Base-by-base conservation (phyloP, 2,888 invertebrate species). In the Pseudococcus longispinus region DNA sequence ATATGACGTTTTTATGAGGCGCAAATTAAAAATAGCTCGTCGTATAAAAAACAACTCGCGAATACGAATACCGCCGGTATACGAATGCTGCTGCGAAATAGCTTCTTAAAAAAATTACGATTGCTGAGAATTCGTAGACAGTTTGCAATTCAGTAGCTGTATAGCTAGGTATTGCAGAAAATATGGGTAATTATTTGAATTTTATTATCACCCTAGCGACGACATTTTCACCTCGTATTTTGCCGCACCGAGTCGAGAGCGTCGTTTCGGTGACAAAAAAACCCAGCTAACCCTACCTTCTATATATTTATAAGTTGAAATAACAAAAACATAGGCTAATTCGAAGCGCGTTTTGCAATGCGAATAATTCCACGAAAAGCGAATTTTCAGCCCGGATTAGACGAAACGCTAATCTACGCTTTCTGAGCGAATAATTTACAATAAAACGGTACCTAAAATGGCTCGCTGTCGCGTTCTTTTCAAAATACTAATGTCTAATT, bases 1-100 rank as follows among this genome's bases (percentile, higher is more conserved):
- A 80, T 80, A 80, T 80, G 77, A 80, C 77, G 29, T 42, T 80
- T 80, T 80, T 80, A 80, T 80, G 77, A 80, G 77, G 42, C 77
- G 77, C 77, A 29, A 80, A 80, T 80, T 80, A 80, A 80, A 80
- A 80, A 80, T 80, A 42, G 77, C 42, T 80, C 77, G 6, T 42
- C 20, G 42, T 80, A 80, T 20, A 42, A 60, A 80, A 42, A 37
- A 42, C 37, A 42, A 80, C 60, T 60, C 60, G 20, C 60, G 23
- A 60, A 60, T 60, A 23, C 51, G 51, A 51, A n/a, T 46, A 15
- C 13, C n/a, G n/a, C 11, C 44, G 5, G 44, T 13, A 37, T 13
- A 13, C 13, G 44, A 46, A 46, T n/a, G 44, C 13, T 46, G 44
- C 70, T 26, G n/a, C n/a, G n/a, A n/a, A n/a, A n/a, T n/a, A n/a